A percentile compares a stretch with the other conserved stretches of the same genome.
These are phyloP conservation scores for Rhamnusium bicolor DNA, from an alignment of 2,888 invertebrate genomes.

Conservation along the genomic window DNA sequence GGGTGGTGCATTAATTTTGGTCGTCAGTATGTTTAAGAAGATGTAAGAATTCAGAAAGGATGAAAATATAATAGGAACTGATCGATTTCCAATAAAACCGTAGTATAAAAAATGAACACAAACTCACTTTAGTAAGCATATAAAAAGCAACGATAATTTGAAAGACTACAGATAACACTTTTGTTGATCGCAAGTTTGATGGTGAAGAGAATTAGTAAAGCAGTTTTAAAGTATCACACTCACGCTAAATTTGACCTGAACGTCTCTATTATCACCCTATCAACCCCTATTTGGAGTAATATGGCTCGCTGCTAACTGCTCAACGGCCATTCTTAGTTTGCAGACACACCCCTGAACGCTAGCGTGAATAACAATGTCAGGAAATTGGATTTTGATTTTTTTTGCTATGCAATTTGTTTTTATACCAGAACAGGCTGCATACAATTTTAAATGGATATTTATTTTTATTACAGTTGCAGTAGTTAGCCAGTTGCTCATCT, in stretches of 20 bases:
- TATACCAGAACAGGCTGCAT: not conserved
- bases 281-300: slow-evolving; percentile 58
- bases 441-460: no score
- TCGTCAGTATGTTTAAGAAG: no score
- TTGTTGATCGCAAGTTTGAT: slow-evolving; percentile 48
- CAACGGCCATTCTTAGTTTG: slow-evolving; percentile 46
- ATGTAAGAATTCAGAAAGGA: not conserved
- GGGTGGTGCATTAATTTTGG: no score
- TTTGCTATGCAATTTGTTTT: slow-evolving; percentile 4
- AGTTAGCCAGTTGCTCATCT: no score
- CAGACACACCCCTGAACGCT: slow-evolving; percentile 32
- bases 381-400: slow-evolving; percentile 66
- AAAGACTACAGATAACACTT: slow-evolving; percentile 43
- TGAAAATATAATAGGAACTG: not conserved
- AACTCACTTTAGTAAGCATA: slow-evolving; percentile 14
- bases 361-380: slow-evolving; percentile 48
- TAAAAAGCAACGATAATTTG: slow-evolving; percentile 36
- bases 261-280: slow-evolving; percentile 65
- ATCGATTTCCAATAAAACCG: slow-evolving; percentile 7
- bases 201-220: slow-evolving; percentile 49
- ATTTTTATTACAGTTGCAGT: no score
- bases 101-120: slow-evolving; percentile 22
- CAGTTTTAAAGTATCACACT: slow-evolving; percentile 58
- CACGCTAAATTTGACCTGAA: slow-evolving; percentile 67
- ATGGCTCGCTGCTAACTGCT: slow-evolving; percentile 53